A percentile compares a stretch with the other conserved stretches of the same genome.
phyloP scores from a whole-genome alignment of 2,888 invertebrate species.

The Sarcophaga rosellei region DNA sequence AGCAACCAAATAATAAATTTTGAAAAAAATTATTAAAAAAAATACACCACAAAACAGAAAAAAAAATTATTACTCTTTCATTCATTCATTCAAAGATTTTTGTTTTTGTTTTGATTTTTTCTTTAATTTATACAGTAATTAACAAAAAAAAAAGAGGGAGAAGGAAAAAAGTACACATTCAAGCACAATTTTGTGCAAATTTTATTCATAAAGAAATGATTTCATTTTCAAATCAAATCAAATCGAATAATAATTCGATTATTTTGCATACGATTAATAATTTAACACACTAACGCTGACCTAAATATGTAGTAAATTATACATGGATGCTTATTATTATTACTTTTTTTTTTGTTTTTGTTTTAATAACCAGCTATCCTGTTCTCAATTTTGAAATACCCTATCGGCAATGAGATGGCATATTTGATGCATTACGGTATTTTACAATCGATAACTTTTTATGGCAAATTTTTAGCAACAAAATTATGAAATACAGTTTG shows the following conservation, averaged over 20 bases:
- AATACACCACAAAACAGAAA: neutral
- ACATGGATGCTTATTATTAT: neutral
- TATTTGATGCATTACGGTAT: too few species aligned
- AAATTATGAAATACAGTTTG: too few species aligned
- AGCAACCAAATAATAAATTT: neutral
- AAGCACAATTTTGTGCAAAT: neutral
- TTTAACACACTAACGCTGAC: too few species aligned
- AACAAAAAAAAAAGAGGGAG: too few species aligned
- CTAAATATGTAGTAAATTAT: too few species aligned
- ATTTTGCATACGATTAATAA: too few species aligned
- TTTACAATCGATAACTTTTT: too few species aligned
- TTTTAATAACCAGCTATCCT: neutral
- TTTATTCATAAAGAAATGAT: constrained; percentile 10
- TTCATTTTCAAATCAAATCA: neutral
- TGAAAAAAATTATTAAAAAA: neutral
- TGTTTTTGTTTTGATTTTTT: neutral
- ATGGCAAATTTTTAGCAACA: too few species aligned
- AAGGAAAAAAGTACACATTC: too few species aligned
- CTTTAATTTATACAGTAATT: neutral
- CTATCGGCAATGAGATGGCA: too few species aligned
- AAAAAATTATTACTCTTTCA: constrained; percentile 22
- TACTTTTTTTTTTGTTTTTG: constrained; percentile 7
- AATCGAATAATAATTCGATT: too few species aligned
- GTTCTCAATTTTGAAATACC: neutral
- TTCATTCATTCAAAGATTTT: neutral